phyloP scores from a whole-genome alignment of 2,888 invertebrate species.

The Mellilla xanthometata region DNA sequence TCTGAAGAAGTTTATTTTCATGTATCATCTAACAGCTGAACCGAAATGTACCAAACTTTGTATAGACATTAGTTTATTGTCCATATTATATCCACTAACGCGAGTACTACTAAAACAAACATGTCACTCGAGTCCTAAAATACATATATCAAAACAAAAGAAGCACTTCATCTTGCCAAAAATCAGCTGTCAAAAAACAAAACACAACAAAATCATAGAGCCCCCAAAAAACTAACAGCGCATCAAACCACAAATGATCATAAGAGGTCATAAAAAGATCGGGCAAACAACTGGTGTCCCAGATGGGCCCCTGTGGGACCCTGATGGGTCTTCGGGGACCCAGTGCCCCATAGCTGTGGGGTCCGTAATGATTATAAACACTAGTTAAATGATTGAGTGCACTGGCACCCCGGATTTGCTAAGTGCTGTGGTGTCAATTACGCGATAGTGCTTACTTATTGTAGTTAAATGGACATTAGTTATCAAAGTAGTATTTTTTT shows the following conservation, averaged over 20 bases:
- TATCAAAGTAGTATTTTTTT: too few relatives aligned
- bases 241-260: conserved; percentile 23
- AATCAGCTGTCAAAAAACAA: not conserved
- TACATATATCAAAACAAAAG: too few relatives aligned
- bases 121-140: too few relatives aligned
- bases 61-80: too few relatives aligned
- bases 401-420: conserved; percentile 11
- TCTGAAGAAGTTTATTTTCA: too few relatives aligned
- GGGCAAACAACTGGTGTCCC: conserved; percentile 22
- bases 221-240: conserved; percentile 16
- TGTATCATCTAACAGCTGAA: too few relatives aligned
- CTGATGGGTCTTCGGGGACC: conserved; percentile 39
- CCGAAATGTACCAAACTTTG: too few relatives aligned
- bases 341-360: conserved; percentile 26
- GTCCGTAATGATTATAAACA: conserved; percentile 73
- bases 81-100: too few relatives aligned
- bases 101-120: too few relatives aligned
- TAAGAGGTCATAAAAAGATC: conserved; percentile 23
- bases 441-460: too few relatives aligned
- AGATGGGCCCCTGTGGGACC: conserved; percentile 34
- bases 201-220: conserved; percentile 4
- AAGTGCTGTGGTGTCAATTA: conserved; percentile 10
- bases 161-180: not conserved
- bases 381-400: conserved; percentile 72
- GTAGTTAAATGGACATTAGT: too few relatives aligned